phyloP scores from a whole-genome alignment of 2,113 vertebrate genomes.

The Sprattus sprattus region DNA sequence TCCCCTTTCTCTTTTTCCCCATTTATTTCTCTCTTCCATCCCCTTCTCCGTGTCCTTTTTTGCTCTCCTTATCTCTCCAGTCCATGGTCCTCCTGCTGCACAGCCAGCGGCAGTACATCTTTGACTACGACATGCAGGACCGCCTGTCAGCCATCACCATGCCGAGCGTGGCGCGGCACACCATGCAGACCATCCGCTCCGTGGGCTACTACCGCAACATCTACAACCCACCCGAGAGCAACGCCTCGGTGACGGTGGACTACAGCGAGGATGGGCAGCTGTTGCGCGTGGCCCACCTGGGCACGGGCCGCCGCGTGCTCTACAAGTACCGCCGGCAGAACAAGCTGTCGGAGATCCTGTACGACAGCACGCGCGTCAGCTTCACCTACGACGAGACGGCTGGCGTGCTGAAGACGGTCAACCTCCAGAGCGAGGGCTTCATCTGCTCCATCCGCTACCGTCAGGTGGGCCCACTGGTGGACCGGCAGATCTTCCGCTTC shows the following conservation, averaged over 20 bases:
- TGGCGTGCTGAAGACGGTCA: constrained; percentile 94
- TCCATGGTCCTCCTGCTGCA: constrained; percentile 98
- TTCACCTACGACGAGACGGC: constrained; percentile 97
- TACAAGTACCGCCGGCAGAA: constrained; percentile 95
- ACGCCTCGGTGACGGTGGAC: constrained; percentile 93
- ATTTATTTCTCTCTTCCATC: neutral
- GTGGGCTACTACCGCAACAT: constrained; percentile 98
- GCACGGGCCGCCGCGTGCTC: constrained; percentile 88
- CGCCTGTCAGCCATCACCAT: constrained; percentile 94
- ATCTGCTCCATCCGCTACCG: constrained; percentile 97
- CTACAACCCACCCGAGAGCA: constrained; percentile 95
- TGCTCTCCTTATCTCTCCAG: constrained; percentile 61
- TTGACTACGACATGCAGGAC: constrained; percentile 90
- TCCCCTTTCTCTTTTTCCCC: neutral
- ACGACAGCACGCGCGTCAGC: constrained; percentile 95
- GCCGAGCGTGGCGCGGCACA: constrained; percentile 97
- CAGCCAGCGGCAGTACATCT: constrained; percentile 98
- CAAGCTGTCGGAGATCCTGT: constrained; percentile 92
- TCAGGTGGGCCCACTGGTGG: constrained; percentile 91
- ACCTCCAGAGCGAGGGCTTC: constrained; percentile 96
- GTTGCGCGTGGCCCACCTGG: constrained; percentile 89
- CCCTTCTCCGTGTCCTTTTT: neutral
- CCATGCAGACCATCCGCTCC: constrained; percentile 97
- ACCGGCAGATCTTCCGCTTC: constrained; percentile 98
- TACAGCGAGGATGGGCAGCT: constrained; percentile 96